Conservation (phyloP, 2,113 vertebrate genomes). For the Lepidothrix coronata region DNA sequence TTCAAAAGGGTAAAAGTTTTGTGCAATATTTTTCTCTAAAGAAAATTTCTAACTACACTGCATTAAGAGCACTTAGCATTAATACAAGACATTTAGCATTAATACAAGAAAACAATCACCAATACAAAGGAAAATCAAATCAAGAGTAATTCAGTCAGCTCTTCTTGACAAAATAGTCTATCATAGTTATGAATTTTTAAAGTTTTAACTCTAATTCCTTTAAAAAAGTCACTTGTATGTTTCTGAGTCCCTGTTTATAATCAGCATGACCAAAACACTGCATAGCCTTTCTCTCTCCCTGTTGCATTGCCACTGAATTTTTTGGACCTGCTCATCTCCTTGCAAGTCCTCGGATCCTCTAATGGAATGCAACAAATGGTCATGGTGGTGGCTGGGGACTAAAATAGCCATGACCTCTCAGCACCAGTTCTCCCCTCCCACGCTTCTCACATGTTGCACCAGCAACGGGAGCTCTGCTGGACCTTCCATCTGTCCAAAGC, state of each 20-base stretch:
- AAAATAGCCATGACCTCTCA: background rate
- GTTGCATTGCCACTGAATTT: accelerated
- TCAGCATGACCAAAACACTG: background rate
- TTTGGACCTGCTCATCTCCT: accelerated
- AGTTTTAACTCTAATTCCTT: background rate
- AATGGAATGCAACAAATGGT: background rate
- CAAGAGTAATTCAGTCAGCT: background rate
- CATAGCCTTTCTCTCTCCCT: accelerated
- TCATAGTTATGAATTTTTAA: background rate
- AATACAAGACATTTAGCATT: background rate
- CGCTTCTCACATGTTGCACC: background rate
- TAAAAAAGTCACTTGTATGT: background rate
- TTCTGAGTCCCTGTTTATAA: background rate
- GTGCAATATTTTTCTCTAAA: background rate
- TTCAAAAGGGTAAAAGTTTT: background rate
- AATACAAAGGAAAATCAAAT: background rate
- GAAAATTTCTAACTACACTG: background rate
- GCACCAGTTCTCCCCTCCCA: background rate
- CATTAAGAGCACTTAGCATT: background rate
- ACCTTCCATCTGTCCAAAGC: background rate
- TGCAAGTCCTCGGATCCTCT: background rate
- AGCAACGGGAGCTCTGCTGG: background rate
- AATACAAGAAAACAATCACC: background rate
- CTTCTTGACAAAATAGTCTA: background rate
- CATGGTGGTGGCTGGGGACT: background rate